Evolutionary conservation across 2,888 invertebrate species (phyloP), one percentile per base, ranked within the genome.

Genomic region (Ischnus inquisitorius): DNA sequence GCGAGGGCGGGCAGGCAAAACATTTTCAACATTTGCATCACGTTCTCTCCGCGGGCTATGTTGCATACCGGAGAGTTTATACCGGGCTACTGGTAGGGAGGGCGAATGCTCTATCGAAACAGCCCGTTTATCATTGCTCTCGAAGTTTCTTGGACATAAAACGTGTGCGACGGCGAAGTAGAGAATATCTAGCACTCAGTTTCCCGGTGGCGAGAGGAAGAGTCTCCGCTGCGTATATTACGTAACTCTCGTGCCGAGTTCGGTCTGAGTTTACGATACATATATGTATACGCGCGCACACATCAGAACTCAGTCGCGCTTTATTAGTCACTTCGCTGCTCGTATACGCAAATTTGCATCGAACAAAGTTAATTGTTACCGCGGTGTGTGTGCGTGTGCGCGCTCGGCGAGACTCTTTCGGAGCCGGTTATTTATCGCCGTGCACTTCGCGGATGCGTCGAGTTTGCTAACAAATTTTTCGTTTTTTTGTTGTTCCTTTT

Each of bases 1-100:
- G 57, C 6, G 19, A 1, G 1, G 28, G 51, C 10, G 12, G 28
- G 28, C 14, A 28, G 54, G 74, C 69, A 74, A 77, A 80, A 84
- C 80, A 84, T 80, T 77, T 65, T 43, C 67, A 74, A 62, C 80
- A 80, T 84, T 84, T 84, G 80, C 80, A 84, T 84, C 69, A 64
- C 71, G 69, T 64, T 54, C 41, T 22, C 51, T 51, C 71, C 34
- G 22, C 69, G 6, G 67, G 76, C 25, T 54, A 62, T 39, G 54
- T 54, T 51, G 16, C 64, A 43, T 68, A 43, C 62, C 60, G 43
- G 46, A 39, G 68, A 78, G 78, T 84, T 81, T 81, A 81, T 75
- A 57, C 74, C 51, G 51, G 34, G 34, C 5, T 34, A 34, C 34
- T 8, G 34, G 64, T 62, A 62, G 77, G 12, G 57, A 12, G 25